A percentile compares a stretch with the other conserved stretches of the same genome.
These are phyloP conservation scores for Barnardius zonarius DNA, from an alignment of 2,113 vertebrate genomes.

Conservation along the genomic window DNA sequence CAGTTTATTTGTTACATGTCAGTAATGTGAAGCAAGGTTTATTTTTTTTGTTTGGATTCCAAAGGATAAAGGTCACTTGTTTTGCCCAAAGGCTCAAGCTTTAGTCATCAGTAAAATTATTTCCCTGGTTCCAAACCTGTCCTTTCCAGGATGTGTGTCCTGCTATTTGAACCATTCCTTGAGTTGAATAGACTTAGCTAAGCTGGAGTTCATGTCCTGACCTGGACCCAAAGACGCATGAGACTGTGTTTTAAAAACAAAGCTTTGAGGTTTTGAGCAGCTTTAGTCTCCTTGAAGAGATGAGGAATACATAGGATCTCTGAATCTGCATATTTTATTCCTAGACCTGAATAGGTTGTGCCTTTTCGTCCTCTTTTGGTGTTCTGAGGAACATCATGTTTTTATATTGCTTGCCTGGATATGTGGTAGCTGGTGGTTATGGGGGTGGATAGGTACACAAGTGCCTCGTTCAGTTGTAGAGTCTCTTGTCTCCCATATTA, in stretches of 20 bases:
- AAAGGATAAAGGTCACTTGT: background rate
- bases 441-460: background rate
- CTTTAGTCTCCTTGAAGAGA: background rate
- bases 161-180: conserved; percentile 7
- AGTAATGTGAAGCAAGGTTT: background rate
- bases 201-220: conserved; percentile 16
- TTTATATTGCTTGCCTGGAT: background rate
- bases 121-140: conserved; percentile 12
- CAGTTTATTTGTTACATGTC: conserved; percentile 21
- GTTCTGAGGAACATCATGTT: background rate
- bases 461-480: background rate
- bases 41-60: conserved; percentile 25
- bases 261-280: background rate
- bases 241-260: background rate
- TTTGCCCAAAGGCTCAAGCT: conserved; percentile 26
- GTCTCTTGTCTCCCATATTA: background rate
- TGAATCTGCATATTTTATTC: background rate
- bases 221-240: background rate
- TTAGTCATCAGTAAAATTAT: background rate
- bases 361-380: background rate
- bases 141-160: conserved; percentile 6
- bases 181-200: background rate
- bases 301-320: background rate
- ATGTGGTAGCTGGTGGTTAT: background rate
- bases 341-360: background rate